Evolutionary conservation across 2,797 vertebrate genomes (phyloP).

Genomic region (Gila robusta): DNA sequence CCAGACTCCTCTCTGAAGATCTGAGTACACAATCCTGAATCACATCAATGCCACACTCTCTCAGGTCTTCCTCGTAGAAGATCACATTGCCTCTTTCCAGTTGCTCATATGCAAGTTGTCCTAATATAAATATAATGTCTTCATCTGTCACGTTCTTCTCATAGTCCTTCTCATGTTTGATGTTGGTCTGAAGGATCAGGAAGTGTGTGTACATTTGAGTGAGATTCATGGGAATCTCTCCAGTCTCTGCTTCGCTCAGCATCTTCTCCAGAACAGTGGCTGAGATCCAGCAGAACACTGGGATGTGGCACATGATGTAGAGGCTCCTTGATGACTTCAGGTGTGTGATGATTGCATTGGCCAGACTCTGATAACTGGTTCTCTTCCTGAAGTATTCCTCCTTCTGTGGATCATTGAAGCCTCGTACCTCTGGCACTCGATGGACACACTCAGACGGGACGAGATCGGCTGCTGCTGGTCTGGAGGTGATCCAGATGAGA

Average conservation of each 20-base stretch:
- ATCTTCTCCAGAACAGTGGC: conserved; percentile 19
- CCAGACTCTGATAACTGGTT: neutral
- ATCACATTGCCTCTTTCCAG: neutral
- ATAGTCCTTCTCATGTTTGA: neutral
- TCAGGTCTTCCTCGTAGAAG: neutral
- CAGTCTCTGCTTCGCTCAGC: neutral
- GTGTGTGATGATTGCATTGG: neutral
- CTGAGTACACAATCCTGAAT: conserved; percentile 5
- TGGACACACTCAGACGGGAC: conserved; percentile 14
- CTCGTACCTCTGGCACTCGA: conserved; percentile 41
- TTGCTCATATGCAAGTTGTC: no score
- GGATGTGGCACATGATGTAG: conserved; percentile 23
- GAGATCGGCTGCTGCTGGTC: conserved; percentile 23
- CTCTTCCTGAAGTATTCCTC: conserved; percentile 44
- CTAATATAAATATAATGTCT: neutral
- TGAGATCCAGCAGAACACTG: conserved; percentile 36
- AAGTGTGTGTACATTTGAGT: conserved; percentile 18
- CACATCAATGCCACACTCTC: neutral
- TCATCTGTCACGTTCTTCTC: neutral
- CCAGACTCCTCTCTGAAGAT: neutral
- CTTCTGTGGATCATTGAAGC: conserved; percentile 34
- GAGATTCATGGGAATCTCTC: neutral
- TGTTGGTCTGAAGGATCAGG: neutral
- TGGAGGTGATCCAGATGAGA: conserved; percentile 46
- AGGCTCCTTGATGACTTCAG: neutral